Percentiles rank a stretch among this genome's conserved stretches.
Evolutionary conservation across 2,888 invertebrate genomes (phyloP).

Genomic region (Scaptomyza parva): DNA sequence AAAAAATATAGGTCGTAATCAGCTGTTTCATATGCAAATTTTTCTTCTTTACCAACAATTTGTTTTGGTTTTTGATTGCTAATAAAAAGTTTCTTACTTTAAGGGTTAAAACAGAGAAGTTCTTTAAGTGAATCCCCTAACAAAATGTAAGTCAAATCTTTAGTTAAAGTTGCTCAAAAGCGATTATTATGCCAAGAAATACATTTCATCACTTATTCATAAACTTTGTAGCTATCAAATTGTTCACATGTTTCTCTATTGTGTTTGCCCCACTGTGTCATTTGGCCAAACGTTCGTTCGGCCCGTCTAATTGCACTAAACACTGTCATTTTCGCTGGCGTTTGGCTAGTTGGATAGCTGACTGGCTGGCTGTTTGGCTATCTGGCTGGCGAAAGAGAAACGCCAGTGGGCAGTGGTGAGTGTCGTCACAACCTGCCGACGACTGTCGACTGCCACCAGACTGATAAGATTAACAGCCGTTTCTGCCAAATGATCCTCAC

Average conservation of each 20-base stretch:
- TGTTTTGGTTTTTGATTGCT: too few species aligned
- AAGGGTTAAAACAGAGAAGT: too few species aligned
- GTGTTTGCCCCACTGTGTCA: constrained; percentile 41
- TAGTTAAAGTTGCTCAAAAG: too few species aligned
- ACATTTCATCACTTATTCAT: neutral
- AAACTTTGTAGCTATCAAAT: neutral
- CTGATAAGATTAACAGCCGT: constrained; percentile 62
- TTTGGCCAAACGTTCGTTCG: constrained; percentile 30
- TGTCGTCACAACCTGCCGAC: constrained; percentile 37
- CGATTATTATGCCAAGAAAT: neutral
- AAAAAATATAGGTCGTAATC: too few species aligned
- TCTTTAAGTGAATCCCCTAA: too few species aligned
- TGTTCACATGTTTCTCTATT: neutral
- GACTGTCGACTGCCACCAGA: constrained; percentile 25
- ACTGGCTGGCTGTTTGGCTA: constrained; percentile 30
- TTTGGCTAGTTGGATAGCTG: constrained; percentile 29
- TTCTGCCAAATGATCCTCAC: constrained; percentile 15
- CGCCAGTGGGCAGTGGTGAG: constrained; percentile 57
- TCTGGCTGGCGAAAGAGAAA: constrained; percentile 52
- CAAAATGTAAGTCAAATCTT: too few species aligned
- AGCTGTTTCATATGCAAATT: too few species aligned
- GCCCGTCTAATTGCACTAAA: constrained; percentile 62
- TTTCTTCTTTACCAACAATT: too few species aligned
- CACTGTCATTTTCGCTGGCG: constrained; percentile 63
- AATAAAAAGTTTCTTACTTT: too few species aligned